A percentile compares a stretch with the other conserved stretches of the same genome.
phyloP scores from a whole-genome alignment of 2,113 vertebrate genomes.

The Nannobrachium achirus region DNA sequence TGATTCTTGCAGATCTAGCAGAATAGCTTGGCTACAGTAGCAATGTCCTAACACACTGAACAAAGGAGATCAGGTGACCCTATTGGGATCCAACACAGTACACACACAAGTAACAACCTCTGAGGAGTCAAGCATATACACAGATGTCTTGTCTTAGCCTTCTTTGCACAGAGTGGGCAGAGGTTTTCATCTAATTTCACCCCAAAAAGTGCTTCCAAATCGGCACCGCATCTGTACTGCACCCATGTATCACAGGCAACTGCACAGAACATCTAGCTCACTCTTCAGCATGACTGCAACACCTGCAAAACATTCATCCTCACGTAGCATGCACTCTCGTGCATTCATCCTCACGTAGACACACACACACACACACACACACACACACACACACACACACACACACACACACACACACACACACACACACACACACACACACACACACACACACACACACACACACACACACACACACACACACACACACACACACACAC shows the following conservation, averaged over 20 bases:
- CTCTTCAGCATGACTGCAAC: constrained; percentile 50
- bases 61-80: constrained; percentile 45
- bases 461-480: no score
- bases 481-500: no score
- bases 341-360: no score
- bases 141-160: no score
- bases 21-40: constrained; percentile 31
- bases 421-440: no score
- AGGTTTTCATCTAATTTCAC: no score
- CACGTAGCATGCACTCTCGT: no score
- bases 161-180: no score
- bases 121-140: no score
- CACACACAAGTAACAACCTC: no score
- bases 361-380: constrained; percentile 2
- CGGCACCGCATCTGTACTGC: constrained; percentile 1
- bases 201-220: constrained; percentile 13
- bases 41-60: constrained; percentile 29
- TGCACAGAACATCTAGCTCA: constrained; percentile 32
- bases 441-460: no score
- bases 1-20: constrained; percentile 61
- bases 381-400: not conserved
- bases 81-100: constrained; percentile 34
- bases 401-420: not conserved
- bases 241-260: constrained; percentile 33
- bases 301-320: constrained; percentile 42